Percentiles rank a stretch among this genome's conserved stretches.
These are phyloP conservation scores for Pangasius macronema DNA, from an alignment of 2,797 vertebrate species.

Conservation along the genomic window DNA sequence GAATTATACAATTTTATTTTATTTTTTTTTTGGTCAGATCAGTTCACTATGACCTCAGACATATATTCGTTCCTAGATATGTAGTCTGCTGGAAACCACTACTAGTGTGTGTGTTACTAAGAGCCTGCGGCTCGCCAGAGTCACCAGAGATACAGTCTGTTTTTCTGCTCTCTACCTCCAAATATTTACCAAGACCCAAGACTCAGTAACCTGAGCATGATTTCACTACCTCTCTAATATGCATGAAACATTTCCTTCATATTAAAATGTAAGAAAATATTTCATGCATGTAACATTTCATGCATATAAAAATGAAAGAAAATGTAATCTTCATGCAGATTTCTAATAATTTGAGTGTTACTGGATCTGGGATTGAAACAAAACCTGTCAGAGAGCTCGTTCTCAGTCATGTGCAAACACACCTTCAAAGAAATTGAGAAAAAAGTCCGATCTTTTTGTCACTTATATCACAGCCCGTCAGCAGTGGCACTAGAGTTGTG, in stretches of 20 bases:
- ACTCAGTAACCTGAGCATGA: neutral
- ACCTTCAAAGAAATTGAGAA: neutral
- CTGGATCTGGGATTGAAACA: neutral
- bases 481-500: conserved; percentile 52
- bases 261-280: too few relatives aligned
- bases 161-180: conserved; percentile 25
- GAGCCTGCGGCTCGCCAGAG: conserved; percentile 1
- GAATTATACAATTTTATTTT: neutral
- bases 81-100: conserved; percentile 7
- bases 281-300: too few relatives aligned
- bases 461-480: conserved; percentile 44
- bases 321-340: neutral
- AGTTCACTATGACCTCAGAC: neutral
- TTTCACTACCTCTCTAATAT: neutral
- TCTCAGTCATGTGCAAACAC: neutral
- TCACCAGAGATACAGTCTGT: conserved; percentile 31
- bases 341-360: neutral
- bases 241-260: neutral
- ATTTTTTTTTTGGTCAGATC: neutral
- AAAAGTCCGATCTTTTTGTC: neutral
- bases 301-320: neutral
- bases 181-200: conserved; percentile 26
- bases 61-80: neutral
- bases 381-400: neutral
- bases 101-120: conserved; percentile 28